These are phyloP conservation scores for Frieseomelitta varia DNA, from an alignment of 1,140 invertebrate species.

Conservation along the genomic window DNA sequence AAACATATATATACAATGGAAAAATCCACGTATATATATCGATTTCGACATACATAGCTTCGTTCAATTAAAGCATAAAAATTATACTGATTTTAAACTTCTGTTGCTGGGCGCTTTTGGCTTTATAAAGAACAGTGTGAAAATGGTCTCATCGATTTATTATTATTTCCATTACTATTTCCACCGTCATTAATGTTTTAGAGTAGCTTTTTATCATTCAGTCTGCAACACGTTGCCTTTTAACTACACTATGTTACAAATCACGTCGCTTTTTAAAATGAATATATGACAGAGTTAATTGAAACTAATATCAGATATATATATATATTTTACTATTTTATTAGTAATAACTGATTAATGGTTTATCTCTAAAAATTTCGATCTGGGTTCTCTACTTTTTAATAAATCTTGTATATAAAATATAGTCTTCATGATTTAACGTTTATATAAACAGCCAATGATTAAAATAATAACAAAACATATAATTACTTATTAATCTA, in stretches of 20 bases:
- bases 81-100: too few relatives aligned
- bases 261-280: not conserved
- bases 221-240: not conserved
- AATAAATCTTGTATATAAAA: not conserved
- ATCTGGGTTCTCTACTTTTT: not conserved
- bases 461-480: too few relatives aligned
- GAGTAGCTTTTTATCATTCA: not conserved
- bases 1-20: too few relatives aligned
- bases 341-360: not conserved
- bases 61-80: too few relatives aligned
- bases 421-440: not conserved
- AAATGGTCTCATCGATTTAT: conserved; percentile 2
- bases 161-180: not conserved
- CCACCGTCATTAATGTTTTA: not conserved
- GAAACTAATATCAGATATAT: not conserved
- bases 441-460: too few relatives aligned
- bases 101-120: not conserved
- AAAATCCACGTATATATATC: too few relatives aligned
- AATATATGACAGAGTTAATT: not conserved
- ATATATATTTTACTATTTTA: not conserved
- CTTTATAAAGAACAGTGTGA: conserved; percentile 26
- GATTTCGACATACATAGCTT: too few relatives aligned
- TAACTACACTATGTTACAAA: not conserved
- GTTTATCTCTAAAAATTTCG: not conserved
- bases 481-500: too few relatives aligned